Evolutionary conservation across 2,888 invertebrate genomes (phyloP), one percentile per base, ranked within the genome.

Genomic region (Drosophila basisetae): DNA sequence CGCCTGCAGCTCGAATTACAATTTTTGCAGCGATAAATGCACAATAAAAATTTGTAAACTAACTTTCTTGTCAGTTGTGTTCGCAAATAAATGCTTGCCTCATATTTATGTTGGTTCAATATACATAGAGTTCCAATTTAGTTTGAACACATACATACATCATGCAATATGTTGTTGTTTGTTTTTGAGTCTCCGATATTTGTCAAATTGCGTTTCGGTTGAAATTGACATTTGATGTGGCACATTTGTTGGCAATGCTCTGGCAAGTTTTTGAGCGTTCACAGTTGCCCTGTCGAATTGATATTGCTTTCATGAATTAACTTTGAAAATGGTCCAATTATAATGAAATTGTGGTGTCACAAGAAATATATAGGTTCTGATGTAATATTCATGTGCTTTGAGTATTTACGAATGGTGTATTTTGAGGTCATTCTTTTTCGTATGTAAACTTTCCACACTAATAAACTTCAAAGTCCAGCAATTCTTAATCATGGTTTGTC

Each of bases 161-260:
- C 5, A 43, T 16, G 11, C 43, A 2, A 35, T 35, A 3, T 35
- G 22, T 53, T 31, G n/a, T n/a, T 50, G 61, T 49, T 67, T 62
- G 49, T 66, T 54, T 66, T 67, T 55, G 4, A 6, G 50, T 67
- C 68, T 35, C 47, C 13, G 39, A 58, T 52, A 78, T 74, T 82
- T 79, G 73, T 65, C 73, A 79, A 79, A 71, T 82, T 60, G 68
- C 54, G 56, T 73, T 81, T 64, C 43, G 39, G n/a, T 60, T 28
- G 55, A 84, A 82, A 41, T 86, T 84, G 72, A 33, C 88, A 84
- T 75, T 83, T 88, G 78, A 88, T 88, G 66, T 62, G 71, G 39
- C 58, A 56, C 86, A 84, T 80, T 85, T 85, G 85, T 68, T 60
- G 50, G 4, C 30, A 4, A 13, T 2, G 33, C 30, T 33, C 2